Base-by-base conservation (phyloP, 1,140 invertebrate genomes). In the Drosophila athabasca region DNA sequence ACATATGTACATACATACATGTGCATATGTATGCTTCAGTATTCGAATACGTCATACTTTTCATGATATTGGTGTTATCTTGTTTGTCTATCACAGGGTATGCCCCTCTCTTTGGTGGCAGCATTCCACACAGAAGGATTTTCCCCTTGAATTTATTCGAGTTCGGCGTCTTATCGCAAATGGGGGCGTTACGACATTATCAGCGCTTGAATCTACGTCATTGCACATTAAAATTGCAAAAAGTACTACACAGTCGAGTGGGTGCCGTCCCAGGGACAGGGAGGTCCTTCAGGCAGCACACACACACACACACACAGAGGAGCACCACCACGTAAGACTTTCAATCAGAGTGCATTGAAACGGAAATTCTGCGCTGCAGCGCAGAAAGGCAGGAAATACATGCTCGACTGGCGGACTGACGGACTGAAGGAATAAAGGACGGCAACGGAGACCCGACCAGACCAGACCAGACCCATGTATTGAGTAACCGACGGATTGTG, bases 281-380 rank as follows among this genome's bases (percentile, higher is more conserved):
- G 29, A 39, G 76, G 60, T 76, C 82, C 81, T 84, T 87, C 48
- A 68, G 55, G 58, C 49, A 24, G 73, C 46, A 46, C 66, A 76
- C 39, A 26, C n/a, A 44, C 6, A 43, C 24, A 46, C 17, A 13
- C 0, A 19, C 9, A 54, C 29, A 13, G n/a, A 65, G 45, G 17
- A 19, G 17, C 17, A 19, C 17, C 44, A 66, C 79, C 66, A 78
- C 82, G 78, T 85, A 88, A 88, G 83, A 88, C 83, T 87, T 87
- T 87, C 82, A 87, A 87, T 87, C 82, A 87, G 79, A 72, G 58
- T 76, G 75, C 83, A 87, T 79, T 88, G 82, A 74, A 87, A 87
- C 75, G 82, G 79, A 87, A 87, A 87, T 87, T 88, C 82, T 82
- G 82, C 78, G 79, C 82, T 87, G 83, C 82, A 88, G 82, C 78